phyloP scores from a whole-genome alignment of 2,888 invertebrate genomes.

The Ommatoiulus sabulosus region DNA sequence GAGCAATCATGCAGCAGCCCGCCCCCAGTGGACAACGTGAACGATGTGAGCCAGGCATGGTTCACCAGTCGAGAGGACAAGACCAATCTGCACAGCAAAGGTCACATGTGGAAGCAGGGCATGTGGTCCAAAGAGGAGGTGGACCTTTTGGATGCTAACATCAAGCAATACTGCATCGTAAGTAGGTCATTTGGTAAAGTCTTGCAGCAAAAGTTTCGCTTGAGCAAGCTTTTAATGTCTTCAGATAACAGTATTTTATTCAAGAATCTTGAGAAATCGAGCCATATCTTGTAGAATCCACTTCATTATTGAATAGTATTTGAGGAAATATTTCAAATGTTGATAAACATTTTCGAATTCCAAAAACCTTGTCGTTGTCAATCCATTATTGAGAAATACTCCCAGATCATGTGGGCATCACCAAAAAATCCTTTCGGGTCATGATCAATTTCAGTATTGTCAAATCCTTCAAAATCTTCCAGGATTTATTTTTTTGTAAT shows the following conservation, averaged over 20 bases:
- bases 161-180: constrained; percentile 68
- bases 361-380: too few relatives aligned
- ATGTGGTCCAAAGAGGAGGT: constrained; percentile 70
- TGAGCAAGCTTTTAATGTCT: constrained; percentile 62
- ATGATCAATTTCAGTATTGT: too few relatives aligned
- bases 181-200: background rate
- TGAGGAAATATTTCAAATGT: too few relatives aligned
- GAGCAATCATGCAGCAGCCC: background rate
- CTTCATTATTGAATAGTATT: too few relatives aligned
- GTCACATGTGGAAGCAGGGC: constrained; percentile 69
- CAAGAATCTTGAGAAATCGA: too few relatives aligned
- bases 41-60: constrained; percentile 68
- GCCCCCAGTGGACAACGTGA: constrained; percentile 40
- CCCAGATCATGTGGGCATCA: background rate
- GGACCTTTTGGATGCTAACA: constrained; percentile 68
- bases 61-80: constrained; percentile 69
- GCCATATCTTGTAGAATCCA: too few relatives aligned
- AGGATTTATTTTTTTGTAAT: too few relatives aligned
- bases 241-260: too few relatives aligned
- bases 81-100: constrained; percentile 66
- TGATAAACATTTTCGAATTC: too few relatives aligned
- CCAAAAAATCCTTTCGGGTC: too few relatives aligned
- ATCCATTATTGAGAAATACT: background rate
- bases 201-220: background rate
- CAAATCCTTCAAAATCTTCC: too few relatives aligned